phyloP scores from a whole-genome alignment of 1,140 invertebrate genomes.

The Polypedilum vanderplanki region DNA sequence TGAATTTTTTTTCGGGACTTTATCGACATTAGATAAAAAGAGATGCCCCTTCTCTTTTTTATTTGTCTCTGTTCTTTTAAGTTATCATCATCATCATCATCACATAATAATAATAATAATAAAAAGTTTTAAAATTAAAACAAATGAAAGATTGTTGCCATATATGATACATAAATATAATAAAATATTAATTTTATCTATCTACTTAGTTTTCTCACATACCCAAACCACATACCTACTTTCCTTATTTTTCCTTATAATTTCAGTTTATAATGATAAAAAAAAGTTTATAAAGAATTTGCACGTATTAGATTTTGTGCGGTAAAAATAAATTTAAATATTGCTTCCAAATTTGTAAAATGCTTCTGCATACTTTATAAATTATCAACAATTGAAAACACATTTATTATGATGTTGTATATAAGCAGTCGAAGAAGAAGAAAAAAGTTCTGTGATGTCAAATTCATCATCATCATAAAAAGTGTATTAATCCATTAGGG shows the following conservation, averaged over 20 bases:
- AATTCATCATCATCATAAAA: background rate
- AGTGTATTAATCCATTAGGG: background rate
- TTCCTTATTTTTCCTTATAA: no score
- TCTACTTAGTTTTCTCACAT: no score
- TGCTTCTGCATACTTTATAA: background rate
- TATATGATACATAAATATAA: background rate
- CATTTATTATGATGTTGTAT: no score
- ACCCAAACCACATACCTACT: no score
- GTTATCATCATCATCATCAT: background rate
- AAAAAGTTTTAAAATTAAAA: background rate
- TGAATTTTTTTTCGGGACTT: background rate
- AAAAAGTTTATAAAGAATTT: no score
- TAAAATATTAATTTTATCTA: no score
- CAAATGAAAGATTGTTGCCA: background rate
- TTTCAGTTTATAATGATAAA: no score
- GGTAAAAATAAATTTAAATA: background rate
- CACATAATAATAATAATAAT: background rate
- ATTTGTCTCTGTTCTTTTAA: background rate
- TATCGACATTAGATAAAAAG: background rate
- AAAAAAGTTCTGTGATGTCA: slow-evolving; percentile 10
- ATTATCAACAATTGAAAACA: no score
- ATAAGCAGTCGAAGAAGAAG: background rate
- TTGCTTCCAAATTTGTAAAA: slow-evolving; percentile 13
- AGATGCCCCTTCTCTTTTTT: background rate
- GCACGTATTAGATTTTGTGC: no score